phyloP scores from a whole-genome alignment of 2,797 vertebrate species.

The Merluccius polli region DNA sequence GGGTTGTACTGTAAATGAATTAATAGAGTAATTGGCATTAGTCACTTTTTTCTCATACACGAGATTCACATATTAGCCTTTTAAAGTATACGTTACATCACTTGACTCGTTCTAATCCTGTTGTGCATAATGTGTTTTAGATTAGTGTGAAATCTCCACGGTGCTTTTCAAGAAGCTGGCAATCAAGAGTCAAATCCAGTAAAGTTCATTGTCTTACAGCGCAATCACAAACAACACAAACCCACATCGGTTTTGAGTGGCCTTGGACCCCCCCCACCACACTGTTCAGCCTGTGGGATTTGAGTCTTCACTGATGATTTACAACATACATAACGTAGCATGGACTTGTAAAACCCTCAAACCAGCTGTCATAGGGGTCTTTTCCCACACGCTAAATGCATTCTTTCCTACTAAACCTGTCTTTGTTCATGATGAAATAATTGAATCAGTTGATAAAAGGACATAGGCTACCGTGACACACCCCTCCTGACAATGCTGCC shows the following conservation, averaged over 20 bases:
- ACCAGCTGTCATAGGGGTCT: neutral
- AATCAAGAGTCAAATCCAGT: neutral
- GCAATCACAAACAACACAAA: neutral
- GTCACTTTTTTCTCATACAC: neutral
- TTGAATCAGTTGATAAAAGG: neutral
- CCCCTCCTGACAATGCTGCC: too few species aligned
- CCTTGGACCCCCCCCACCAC: neutral
- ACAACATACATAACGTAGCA: neutral
- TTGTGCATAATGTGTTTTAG: too few species aligned
- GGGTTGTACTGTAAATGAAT: neutral
- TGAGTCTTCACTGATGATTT: neutral
- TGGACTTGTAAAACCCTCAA: neutral
- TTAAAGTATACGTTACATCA: neutral
- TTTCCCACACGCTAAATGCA: neutral
- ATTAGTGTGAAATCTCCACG: neutral
- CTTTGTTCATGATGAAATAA: neutral
- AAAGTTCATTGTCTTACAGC: neutral
- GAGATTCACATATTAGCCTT: neutral
- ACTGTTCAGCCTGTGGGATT: neutral
- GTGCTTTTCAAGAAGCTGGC: neutral
- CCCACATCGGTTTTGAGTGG: neutral
- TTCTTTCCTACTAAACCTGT: neutral
- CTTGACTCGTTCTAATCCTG: too few species aligned
- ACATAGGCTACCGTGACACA: neutral
- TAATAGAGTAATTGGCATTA: neutral